These are phyloP conservation scores for Drosophila saltans DNA, from an alignment of 1,140 invertebrate species.

Conservation along the genomic window DNA sequence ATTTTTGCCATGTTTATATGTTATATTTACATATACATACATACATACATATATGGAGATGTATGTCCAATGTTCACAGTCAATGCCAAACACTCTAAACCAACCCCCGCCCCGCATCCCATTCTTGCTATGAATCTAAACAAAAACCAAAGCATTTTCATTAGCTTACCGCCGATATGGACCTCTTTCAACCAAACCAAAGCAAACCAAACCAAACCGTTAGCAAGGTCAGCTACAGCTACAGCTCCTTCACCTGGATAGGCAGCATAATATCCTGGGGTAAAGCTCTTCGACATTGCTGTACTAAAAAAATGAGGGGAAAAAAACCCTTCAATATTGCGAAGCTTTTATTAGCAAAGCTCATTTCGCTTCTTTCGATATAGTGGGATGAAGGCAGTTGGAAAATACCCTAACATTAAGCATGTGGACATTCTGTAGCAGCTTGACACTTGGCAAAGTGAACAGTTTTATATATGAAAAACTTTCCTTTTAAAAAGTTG, in stretches of 20 bases:
- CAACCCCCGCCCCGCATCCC: slow-evolving; percentile 31
- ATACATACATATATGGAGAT: slow-evolving; percentile 19
- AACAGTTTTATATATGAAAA: no score
- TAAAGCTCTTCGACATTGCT: slow-evolving; percentile 38
- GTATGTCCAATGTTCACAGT: slow-evolving; percentile 32
- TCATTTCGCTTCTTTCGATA: slow-evolving; percentile 11
- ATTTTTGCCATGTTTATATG: slow-evolving; percentile 23
- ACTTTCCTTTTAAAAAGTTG: no score
- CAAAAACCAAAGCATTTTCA: slow-evolving; percentile 68
- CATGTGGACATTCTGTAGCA: no score
- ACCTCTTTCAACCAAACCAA: slow-evolving; percentile 1
- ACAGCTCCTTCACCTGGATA: slow-evolving; percentile 8
- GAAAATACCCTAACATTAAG: no score
- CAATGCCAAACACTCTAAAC: slow-evolving; percentile 58
- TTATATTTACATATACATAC: slow-evolving; percentile 1
- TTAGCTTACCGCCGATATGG: slow-evolving; percentile 71
- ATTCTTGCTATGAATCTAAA: slow-evolving; percentile 25
- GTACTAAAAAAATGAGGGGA: slow-evolving; percentile 47
- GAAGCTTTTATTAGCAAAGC: slow-evolving; percentile 33
- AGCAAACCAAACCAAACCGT: neutral
- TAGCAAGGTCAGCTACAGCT: slow-evolving; percentile 42
- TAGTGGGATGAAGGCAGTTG: no score
- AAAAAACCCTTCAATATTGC: slow-evolving; percentile 34
- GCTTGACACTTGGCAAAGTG: no score
- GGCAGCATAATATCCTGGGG: slow-evolving; percentile 47